Conservation (phyloP, 2,113 vertebrate species). For the Rallus limicola region DNA sequence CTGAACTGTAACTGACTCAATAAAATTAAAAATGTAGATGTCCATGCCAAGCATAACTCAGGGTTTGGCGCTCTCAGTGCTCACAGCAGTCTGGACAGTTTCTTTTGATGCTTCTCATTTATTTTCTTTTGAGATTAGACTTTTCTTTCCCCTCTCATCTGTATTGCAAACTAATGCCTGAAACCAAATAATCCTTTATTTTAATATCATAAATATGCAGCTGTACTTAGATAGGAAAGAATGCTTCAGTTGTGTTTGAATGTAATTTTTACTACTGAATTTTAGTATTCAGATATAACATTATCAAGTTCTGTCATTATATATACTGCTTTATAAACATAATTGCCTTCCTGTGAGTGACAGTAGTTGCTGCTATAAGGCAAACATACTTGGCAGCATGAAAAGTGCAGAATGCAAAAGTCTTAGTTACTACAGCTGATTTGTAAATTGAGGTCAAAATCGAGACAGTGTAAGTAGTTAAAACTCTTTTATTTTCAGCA, state of each 20-base stretch:
- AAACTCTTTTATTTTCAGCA: neutral
- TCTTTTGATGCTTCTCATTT: slow-evolving; percentile 11
- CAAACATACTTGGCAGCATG: neutral
- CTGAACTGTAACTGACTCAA: neutral
- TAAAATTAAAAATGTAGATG: neutral
- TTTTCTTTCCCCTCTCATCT: neutral
- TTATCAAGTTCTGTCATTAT: neutral
- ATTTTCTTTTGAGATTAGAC: neutral
- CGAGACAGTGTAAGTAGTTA: neutral
- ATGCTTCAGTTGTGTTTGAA: neutral
- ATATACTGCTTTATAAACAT: neutral
- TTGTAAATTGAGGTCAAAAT: neutral
- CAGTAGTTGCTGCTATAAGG: neutral
- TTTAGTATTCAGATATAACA: neutral
- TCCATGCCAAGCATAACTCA: slow-evolving; percentile 20
- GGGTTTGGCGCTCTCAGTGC: neutral
- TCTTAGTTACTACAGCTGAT: neutral
- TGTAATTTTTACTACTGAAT: neutral
- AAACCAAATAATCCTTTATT: neutral
- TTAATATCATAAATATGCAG: neutral
- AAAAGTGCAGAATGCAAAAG: neutral
- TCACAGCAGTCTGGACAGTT: neutral
- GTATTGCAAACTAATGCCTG: neutral
- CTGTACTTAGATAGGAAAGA: neutral
- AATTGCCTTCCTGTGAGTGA: neutral